Base-by-base conservation (phyloP, 53 echinoderm and acorn worm species). In the Pentamera pediparva region DNA sequence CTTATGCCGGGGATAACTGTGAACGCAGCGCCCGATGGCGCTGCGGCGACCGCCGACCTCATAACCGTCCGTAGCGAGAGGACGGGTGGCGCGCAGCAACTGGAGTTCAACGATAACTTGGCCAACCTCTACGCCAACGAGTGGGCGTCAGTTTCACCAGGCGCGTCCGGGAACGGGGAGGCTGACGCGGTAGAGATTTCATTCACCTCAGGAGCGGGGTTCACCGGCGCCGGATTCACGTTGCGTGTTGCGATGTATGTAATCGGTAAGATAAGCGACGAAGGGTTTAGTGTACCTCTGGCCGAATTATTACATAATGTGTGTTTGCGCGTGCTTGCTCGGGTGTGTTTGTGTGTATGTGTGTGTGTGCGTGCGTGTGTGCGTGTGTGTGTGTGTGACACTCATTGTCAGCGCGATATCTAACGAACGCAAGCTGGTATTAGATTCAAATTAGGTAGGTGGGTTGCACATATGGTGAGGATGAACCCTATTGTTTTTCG, bases 221-320 rank as follows among this genome's bases (percentile, higher is more conserved):
- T n/a, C 19, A 2, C 13, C 22, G 39, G 18, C 15, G 20, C 41
- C 19, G 65, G 65, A 21, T 65, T 65, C 25, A 65, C 65, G 12
- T 13, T 65, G 3, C 37, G 65, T 11, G 65, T 65, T 22, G 41
- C 40, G 19, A 7, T 25, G 8, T 65, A 65, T 65, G 40, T 26
- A 5, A 65, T 9, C 11, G 65, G 65, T 65, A 65, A 65, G 65
- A 28, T 31, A 24, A 27, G n/a, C n/a, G n/a, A n/a, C n/a, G n/a
- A n/a, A n/a, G n/a, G n/a, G n/a, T n/a, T n/a, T n/a, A n/a, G n/a
- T n/a, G n/a, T n/a, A n/a, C n/a, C n/a, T n/a, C n/a, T n/a, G n/a
- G n/a, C n/a, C n/a, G n/a, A n/a, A n/a, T n/a, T n/a, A n/a, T n/a
- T n/a, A n/a, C n/a, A n/a, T n/a, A n/a, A n/a, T n/a, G n/a, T n/a